Evolutionary conservation across 2,113 vertebrate genomes (phyloP).

Genomic region (Ceyx cyanopectus): DNA sequence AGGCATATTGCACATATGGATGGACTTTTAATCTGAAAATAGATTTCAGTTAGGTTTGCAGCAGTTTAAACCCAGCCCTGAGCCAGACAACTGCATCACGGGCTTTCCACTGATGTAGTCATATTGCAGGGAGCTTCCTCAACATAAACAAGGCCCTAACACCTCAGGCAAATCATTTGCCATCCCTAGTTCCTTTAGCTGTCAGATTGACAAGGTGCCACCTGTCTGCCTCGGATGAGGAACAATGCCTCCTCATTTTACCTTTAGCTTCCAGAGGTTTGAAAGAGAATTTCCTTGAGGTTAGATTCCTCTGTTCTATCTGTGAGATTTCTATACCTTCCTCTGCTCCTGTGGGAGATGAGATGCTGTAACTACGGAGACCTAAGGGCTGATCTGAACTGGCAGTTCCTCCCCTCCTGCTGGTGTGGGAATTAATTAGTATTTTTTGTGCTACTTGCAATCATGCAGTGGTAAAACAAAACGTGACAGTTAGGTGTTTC

Average conservation of each 20-base stretch:
- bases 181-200: not conserved
- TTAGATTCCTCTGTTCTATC: not conserved
- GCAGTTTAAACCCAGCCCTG: not conserved
- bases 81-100: not conserved
- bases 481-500: not conserved
- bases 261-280: not conserved
- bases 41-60: not conserved
- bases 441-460: not conserved
- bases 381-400: not conserved
- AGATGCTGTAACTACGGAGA: constrained; percentile 25
- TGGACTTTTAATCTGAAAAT: not conserved
- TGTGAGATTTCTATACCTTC: not conserved
- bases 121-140: not conserved
- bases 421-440: constrained; percentile 24
- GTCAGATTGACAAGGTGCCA: not conserved
- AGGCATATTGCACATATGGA: not conserved
- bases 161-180: not conserved
- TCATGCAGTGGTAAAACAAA: not conserved
- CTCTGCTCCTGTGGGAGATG: not conserved
- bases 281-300: not conserved
- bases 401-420: constrained; percentile 10
- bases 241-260: not conserved
- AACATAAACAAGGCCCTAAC: not conserved
- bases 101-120: constrained; percentile 2
- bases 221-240: not conserved